A percentile compares a stretch with the other conserved stretches of the same genome.
These are phyloP conservation scores for Oryzias dopingdopingensis DNA, from an alignment of 2,797 vertebrate species.

Conservation along the genomic window DNA sequence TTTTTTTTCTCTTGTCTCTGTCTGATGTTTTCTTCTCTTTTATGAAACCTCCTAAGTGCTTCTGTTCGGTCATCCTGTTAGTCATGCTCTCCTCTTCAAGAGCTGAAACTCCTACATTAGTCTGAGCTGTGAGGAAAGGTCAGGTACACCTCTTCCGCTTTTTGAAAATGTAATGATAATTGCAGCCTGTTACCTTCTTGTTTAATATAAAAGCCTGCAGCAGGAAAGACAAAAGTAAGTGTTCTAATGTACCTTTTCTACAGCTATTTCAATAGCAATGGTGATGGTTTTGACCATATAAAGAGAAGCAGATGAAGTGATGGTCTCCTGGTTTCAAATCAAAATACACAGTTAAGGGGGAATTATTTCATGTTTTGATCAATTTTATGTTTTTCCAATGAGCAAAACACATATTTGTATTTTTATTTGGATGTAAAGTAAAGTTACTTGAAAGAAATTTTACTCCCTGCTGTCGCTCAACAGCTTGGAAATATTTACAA, in stretches of 20 bases:
- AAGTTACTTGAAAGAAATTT: no score
- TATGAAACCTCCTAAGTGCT: slow-evolving; percentile 35
- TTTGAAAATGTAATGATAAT: slow-evolving; percentile 58
- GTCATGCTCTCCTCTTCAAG: slow-evolving; percentile 30
- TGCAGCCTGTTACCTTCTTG: slow-evolving; percentile 57
- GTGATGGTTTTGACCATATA: slow-evolving; percentile 15
- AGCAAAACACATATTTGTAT: no score
- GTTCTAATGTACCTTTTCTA: slow-evolving; percentile 9
- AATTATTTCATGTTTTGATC: no score
- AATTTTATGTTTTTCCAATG: no score
- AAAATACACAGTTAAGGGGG: no score
- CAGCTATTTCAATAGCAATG: neutral
- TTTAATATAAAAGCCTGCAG: slow-evolving; percentile 24
- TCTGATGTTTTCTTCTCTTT: slow-evolving; percentile 35
- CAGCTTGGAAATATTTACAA: no score
- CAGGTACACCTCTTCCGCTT: slow-evolving; percentile 36
- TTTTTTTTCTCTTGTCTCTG: slow-evolving; percentile 12
- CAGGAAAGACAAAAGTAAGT: slow-evolving; percentile 10
- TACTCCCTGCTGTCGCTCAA: no score
- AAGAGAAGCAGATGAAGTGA: slow-evolving; percentile 2
- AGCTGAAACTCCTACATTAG: slow-evolving; percentile 23
- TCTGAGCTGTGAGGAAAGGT: slow-evolving; percentile 43
- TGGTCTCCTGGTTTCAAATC: no score
- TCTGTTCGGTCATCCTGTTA: slow-evolving; percentile 25
- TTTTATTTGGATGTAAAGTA: no score